These are phyloP conservation scores for Cephalopachus bancanus DNA, from an alignment of 2,797 vertebrate genomes.

Conservation along the genomic window DNA sequence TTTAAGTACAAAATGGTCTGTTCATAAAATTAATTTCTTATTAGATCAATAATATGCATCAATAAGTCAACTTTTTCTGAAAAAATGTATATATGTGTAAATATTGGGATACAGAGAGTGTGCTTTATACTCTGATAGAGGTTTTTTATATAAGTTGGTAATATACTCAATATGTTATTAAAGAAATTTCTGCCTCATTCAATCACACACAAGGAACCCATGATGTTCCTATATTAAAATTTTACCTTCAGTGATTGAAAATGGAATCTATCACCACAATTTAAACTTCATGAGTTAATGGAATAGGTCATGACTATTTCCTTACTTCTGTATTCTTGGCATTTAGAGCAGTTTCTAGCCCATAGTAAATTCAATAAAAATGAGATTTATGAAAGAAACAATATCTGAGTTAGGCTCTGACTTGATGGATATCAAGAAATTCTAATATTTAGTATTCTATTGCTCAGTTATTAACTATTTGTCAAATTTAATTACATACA, in stretches of 20 bases:
- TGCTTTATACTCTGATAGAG: background rate
- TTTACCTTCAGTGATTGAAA: background rate
- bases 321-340: background rate
- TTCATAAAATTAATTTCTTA: background rate
- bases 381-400: background rate
- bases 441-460: background rate
- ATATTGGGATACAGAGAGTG: background rate
- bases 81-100: background rate
- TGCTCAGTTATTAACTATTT: background rate
- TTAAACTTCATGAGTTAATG: background rate
- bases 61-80: background rate
- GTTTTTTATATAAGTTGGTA: background rate
- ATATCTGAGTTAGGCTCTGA: background rate
- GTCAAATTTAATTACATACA: slow-evolving; percentile 10
- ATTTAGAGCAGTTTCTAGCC: background rate
- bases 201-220: background rate
- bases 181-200: slow-evolving; percentile 5
- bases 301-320: background rate
- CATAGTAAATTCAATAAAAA: background rate
- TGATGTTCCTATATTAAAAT: background rate
- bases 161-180: background rate
- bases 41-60: background rate
- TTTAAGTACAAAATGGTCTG: background rate
- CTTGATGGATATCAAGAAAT: background rate
- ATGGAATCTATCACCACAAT: background rate